A percentile compares a stretch with the other conserved stretches of the same genome.
phyloP scores from a whole-genome alignment of 2,888 invertebrate genomes.

The Cheilosia pagana region DNA sequence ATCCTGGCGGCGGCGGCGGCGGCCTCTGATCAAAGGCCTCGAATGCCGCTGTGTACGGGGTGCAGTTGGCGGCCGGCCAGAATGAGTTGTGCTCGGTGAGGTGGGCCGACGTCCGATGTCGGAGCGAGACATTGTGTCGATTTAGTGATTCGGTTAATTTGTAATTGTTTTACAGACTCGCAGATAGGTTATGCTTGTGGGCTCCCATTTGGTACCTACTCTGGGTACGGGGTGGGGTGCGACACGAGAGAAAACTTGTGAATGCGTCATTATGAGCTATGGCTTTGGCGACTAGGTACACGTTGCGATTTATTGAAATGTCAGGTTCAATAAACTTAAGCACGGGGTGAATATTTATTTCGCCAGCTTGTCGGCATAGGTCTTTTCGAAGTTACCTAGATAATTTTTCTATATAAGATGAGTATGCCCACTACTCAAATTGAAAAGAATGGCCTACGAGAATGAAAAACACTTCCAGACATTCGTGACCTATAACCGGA shows the following conservation, averaged over 20 bases:
- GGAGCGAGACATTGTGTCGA: conserved; percentile 71
- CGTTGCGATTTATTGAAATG: conserved; percentile 23
- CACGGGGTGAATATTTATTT: no score
- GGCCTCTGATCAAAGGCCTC: conserved; percentile 65
- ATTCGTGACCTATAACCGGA: no score
- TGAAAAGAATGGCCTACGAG: no score
- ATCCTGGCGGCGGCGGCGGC: conserved; percentile 41
- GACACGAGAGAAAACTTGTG: not conserved
- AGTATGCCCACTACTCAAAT: no score
- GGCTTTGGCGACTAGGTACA: conserved; percentile 4
- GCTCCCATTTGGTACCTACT: not conserved
- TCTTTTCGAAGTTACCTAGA: no score
- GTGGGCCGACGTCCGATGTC: conserved; percentile 53
- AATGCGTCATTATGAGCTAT: conserved; percentile 38
- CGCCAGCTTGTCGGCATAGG: no score
- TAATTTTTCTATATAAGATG: no score
- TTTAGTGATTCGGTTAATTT: conserved; percentile 74
- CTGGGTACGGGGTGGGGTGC: not conserved
- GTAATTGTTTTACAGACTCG: conserved; percentile 65
- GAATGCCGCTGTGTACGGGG: conserved; percentile 47
- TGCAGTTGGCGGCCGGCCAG: conserved; percentile 6
- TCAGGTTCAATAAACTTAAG: conserved; percentile 6
- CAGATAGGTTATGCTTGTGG: not conserved
- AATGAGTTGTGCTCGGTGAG: conserved; percentile 15
- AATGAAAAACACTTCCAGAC: no score